Evolutionary conservation across 2,797 vertebrate genomes (phyloP).

Genomic region (Delichon dasypus): DNA sequence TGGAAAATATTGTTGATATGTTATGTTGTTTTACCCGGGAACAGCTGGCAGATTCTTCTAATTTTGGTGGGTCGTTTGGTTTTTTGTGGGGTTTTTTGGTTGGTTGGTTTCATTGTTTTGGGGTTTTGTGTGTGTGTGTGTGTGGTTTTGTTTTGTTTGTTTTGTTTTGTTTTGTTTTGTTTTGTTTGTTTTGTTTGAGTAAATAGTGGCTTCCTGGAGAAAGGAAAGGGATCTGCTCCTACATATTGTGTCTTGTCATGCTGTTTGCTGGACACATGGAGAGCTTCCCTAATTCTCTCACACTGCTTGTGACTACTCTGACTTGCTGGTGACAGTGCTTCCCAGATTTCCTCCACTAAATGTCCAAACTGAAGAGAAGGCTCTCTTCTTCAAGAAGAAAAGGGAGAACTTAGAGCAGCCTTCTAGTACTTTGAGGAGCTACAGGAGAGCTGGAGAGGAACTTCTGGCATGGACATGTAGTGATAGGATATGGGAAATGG

Average conservation of each 20-base stretch:
- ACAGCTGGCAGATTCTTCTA: background rate
- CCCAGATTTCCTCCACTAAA: background rate
- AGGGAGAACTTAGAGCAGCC: background rate
- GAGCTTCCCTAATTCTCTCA: background rate
- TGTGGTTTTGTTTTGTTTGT: background rate
- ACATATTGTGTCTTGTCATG: background rate
- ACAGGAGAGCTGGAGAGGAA: background rate
- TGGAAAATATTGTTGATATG: background rate
- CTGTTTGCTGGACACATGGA: fast-evolving
- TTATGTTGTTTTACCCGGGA: background rate
- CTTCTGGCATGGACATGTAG: background rate
- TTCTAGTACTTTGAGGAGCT: background rate
- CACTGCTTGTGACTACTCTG: background rate
- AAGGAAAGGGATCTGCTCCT: background rate
- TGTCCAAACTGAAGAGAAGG: background rate
- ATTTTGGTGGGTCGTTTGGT: too few species aligned
- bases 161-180: background rate
- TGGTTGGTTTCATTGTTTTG: too few species aligned
- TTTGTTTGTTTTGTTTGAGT: background rate
- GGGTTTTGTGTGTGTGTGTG: too few species aligned
- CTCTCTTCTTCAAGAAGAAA: background rate
- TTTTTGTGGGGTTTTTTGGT: too few species aligned
- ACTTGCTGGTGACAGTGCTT: background rate
- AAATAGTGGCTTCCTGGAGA: background rate
- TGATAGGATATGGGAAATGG: background rate